These are phyloP conservation scores for Ceratoteleas bidentatus DNA, from an alignment of 1,140 invertebrate genomes.

Conservation along the genomic window DNA sequence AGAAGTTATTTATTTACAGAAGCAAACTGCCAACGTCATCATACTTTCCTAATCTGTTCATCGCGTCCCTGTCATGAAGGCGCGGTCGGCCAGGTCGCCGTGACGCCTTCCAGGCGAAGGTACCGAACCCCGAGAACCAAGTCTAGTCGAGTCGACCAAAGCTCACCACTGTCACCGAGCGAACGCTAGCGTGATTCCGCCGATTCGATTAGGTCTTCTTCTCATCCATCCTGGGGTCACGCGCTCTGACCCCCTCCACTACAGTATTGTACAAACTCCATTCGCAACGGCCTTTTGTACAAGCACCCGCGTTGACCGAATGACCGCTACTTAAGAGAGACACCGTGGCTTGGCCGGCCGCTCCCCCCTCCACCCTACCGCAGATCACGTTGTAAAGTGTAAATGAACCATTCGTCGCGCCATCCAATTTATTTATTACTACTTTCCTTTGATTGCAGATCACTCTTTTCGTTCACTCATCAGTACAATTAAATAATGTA, in stretches of 20 bases:
- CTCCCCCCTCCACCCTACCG: conserved; percentile 18
- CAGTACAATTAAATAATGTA: conserved; percentile 68
- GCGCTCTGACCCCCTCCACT: too few relatives aligned
- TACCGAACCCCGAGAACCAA: not conserved
- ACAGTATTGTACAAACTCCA: conserved; percentile 37
- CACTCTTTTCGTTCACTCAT: conserved; percentile 62
- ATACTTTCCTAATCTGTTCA: conserved; percentile 60
- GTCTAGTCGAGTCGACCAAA: not conserved
- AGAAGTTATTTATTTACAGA: conserved; percentile 79
- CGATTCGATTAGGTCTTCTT: not conserved
- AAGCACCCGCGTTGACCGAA: conserved; percentile 14
- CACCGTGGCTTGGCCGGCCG: conserved; percentile 3
- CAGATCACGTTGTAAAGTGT: conserved; percentile 66
- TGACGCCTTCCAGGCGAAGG: not conserved
- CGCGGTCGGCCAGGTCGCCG: not conserved
- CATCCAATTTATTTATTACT: conserved; percentile 67
- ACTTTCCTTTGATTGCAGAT: conserved; percentile 56
- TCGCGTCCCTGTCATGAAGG: conserved; percentile 50
- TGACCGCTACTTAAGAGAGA: conserved; percentile 25
- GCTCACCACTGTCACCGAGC: too few relatives aligned
- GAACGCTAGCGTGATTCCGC: too few relatives aligned
- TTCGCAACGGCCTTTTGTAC: conserved; percentile 19
- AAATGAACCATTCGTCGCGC: conserved; percentile 64
- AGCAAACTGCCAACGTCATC: conserved; percentile 74
- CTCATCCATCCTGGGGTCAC: not conserved